A percentile compares a stretch with the other conserved stretches of the same genome.
phyloP scores from a whole-genome alignment of 1,140 invertebrate species.

The Drosophila serrata region DNA sequence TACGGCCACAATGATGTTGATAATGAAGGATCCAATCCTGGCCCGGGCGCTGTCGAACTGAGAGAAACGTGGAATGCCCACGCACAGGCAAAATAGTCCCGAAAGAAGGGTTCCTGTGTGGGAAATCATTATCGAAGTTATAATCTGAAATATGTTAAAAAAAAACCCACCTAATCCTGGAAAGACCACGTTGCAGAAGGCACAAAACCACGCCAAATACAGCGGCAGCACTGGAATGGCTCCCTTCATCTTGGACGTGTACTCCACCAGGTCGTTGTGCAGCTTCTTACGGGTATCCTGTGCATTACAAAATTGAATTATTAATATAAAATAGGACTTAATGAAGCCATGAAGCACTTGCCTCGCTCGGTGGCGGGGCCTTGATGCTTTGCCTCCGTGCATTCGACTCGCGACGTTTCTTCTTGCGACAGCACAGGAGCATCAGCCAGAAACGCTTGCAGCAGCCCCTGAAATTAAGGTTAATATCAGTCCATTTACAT shows the following conservation, averaged over 20 bases:
- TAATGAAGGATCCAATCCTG: slow-evolving; percentile 91
- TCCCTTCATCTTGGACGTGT: slow-evolving; percentile 93
- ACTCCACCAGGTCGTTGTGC: slow-evolving; percentile 91
- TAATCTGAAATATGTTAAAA: fast-evolving
- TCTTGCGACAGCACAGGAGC: slow-evolving; percentile 81
- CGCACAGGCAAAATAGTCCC: slow-evolving; percentile 94
- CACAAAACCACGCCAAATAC: slow-evolving; percentile 93
- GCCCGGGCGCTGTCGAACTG: slow-evolving; percentile 89
- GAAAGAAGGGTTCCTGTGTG: slow-evolving; percentile 93
- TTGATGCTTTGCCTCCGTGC: slow-evolving; percentile 88
- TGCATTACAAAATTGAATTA: background rate
- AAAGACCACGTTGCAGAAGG: slow-evolving; percentile 93
- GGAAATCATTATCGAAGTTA: slow-evolving; percentile 7
- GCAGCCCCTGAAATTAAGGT: slow-evolving; percentile 58
- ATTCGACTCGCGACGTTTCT: slow-evolving; percentile 81
- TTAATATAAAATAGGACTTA: background rate
- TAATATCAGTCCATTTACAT: background rate
- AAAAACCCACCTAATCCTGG: slow-evolving; percentile 92
- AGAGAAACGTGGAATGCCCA: slow-evolving; percentile 94
- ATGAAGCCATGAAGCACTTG: slow-evolving; percentile 60
- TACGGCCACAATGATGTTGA: slow-evolving; percentile 94
- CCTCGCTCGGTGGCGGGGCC: slow-evolving; percentile 88
- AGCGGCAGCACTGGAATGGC: slow-evolving; percentile 95
- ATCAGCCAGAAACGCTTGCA: slow-evolving; percentile 77
- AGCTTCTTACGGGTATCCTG: slow-evolving; percentile 93